Percentiles rank a stretch among this genome's conserved stretches.
Conservation (phyloP, 2,797 vertebrate genomes). For the Syngnathus acus region DNA sequence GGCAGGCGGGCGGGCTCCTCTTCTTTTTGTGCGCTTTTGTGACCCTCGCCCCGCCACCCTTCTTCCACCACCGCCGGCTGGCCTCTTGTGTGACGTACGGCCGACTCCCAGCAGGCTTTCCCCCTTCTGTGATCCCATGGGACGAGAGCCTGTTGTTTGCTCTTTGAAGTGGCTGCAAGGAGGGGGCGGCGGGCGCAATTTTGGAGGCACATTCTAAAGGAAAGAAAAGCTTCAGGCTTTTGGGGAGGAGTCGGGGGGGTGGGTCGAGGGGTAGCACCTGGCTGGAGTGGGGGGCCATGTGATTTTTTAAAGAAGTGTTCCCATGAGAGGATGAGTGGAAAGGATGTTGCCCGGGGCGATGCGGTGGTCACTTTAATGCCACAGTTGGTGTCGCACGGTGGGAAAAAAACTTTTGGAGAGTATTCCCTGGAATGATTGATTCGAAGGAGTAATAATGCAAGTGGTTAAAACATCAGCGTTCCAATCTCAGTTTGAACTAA, state of each 20-base stretch:
- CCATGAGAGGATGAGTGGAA: slow-evolving; percentile 57
- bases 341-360: background rate
- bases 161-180: slow-evolving; percentile 70
- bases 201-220: slow-evolving; percentile 66
- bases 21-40: slow-evolving; percentile 49
- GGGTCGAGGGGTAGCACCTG: slow-evolving; percentile 63
- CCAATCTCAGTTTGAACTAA: background rate
- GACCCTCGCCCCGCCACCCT: slow-evolving; percentile 19
- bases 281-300: slow-evolving; percentile 49
- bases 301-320: slow-evolving; percentile 32
- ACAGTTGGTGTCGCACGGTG: slow-evolving; percentile 28
- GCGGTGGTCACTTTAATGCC: slow-evolving; percentile 50
- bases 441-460: background rate
- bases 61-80: slow-evolving; percentile 49
- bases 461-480: background rate
- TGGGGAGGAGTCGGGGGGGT: slow-evolving; percentile 40
- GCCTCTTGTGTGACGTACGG: slow-evolving; percentile 64
- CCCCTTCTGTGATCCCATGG: slow-evolving; percentile 64
- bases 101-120: slow-evolving; percentile 55
- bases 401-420: slow-evolving; percentile 7
- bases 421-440: background rate
- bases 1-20: slow-evolving; percentile 3
- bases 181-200: slow-evolving; percentile 56
- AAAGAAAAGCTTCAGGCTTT: slow-evolving; percentile 64
- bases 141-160: slow-evolving; percentile 64